Percentiles rank a stretch among this genome's conserved stretches.
Conservation (phyloP, 1,140 invertebrate genomes). For the Vollenhovia emeryi region DNA sequence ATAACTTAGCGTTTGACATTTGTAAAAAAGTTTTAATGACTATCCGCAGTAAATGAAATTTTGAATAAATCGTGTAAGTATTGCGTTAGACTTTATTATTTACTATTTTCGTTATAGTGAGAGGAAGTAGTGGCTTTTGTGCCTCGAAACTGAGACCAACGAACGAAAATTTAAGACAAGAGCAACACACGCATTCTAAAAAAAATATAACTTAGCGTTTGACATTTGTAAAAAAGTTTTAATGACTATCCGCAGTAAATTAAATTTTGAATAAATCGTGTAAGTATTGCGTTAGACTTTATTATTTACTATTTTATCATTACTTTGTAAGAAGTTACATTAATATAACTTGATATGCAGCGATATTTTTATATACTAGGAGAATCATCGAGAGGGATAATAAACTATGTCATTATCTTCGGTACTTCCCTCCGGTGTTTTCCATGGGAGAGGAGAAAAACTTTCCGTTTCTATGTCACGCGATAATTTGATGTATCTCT, state of each 20-base stretch:
- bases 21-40: too few species aligned
- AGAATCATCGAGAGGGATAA: background rate
- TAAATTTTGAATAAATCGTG: conserved; percentile 11
- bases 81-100: too few species aligned
- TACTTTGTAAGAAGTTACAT: background rate
- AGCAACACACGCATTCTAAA: too few species aligned
- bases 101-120: too few species aligned
- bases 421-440: background rate
- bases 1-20: too few species aligned
- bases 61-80: too few species aligned
- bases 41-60: too few species aligned
- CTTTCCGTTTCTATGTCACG: conserved; percentile 24
- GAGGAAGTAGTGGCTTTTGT: too few species aligned
- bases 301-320: background rate
- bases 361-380: background rate
- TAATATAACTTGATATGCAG: background rate
- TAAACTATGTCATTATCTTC: background rate
- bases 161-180: too few species aligned
- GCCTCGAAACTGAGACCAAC: too few species aligned
- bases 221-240: too few species aligned
- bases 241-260: conserved; percentile 9
- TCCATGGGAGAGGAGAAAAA: background rate
- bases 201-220: too few species aligned
- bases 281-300: background rate
- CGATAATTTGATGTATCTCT: conserved; percentile 24